Conservation (phyloP, 2,888 invertebrate species). For the Cepaea hortensis region DNA sequence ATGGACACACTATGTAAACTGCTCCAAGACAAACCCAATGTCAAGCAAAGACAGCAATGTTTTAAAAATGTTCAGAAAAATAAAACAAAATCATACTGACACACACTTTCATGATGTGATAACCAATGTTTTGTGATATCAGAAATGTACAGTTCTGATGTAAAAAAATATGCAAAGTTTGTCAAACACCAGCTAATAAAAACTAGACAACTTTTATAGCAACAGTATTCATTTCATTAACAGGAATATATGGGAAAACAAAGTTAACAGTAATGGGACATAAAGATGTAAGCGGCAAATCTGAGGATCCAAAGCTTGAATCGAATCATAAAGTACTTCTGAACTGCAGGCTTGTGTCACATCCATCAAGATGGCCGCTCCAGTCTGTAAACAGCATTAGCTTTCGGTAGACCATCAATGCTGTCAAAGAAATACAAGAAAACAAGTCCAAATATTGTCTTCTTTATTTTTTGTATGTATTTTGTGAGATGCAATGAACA, state of each 20-base stretch:
- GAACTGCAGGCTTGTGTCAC: background rate
- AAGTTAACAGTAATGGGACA: background rate
- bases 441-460: conserved; percentile 16
- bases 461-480: background rate
- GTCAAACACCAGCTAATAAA: background rate
- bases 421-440: background rate
- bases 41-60: too few species aligned
- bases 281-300: background rate
- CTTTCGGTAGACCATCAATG: background rate
- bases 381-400: background rate
- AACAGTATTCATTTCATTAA: background rate
- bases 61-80: too few species aligned
- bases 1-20: too few species aligned
- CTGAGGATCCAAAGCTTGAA: background rate
- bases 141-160: too few species aligned
- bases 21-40: too few species aligned
- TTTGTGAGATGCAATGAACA: background rate
- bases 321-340: background rate
- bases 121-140: too few species aligned
- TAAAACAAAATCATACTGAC: too few species aligned
- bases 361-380: background rate
- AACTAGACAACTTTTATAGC: background rate
- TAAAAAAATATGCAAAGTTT: background rate
- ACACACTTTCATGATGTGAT: too few species aligned
- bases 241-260: background rate